Evolutionary conservation across 2,113 vertebrate genomes (phyloP).

Genomic region (Pangasianodon hypophthalmus): DNA sequence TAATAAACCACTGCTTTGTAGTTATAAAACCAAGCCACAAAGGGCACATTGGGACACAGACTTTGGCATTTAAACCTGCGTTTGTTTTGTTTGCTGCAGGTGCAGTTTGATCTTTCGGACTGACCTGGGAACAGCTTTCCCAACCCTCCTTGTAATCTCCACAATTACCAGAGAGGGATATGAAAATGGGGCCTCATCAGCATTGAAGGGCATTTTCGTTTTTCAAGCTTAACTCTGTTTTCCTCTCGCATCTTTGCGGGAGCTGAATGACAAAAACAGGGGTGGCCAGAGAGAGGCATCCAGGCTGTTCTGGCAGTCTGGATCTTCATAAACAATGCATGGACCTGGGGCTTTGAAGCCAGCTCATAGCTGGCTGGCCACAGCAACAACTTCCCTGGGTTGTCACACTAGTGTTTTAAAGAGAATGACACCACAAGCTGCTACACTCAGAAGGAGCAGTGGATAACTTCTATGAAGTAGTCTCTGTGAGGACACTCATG

Average conservation of each 20-base stretch:
- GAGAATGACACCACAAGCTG: conserved; percentile 9
- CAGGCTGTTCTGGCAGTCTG: conserved; percentile 40
- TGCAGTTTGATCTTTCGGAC: conserved; percentile 8
- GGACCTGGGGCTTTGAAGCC: conserved; percentile 40
- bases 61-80: conserved; percentile 41
- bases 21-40: conserved; percentile 36
- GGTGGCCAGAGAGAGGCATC: conserved; percentile 1
- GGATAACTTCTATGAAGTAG: conserved; percentile 25
- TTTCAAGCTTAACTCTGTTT: conserved; percentile 19
- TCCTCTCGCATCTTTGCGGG: conserved; percentile 28
- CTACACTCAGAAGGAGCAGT: background rate
- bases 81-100: conserved; percentile 32
- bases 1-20: conserved; percentile 44
- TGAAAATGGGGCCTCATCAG: conserved; percentile 22
- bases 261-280: conserved; percentile 28
- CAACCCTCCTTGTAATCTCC: background rate
- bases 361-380: conserved; percentile 32
- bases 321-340: conserved; percentile 58
- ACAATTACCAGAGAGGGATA: conserved; percentile 19
- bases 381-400: conserved; percentile 31
- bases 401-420: conserved; percentile 23
- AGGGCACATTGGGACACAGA: conserved; percentile 35
- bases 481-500: background rate
- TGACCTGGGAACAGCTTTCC: conserved; percentile 33
- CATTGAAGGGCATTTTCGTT: conserved; percentile 8